Evolutionary conservation across 2,888 invertebrate species (phyloP).

Genomic region (Parnassius apollo): DNA sequence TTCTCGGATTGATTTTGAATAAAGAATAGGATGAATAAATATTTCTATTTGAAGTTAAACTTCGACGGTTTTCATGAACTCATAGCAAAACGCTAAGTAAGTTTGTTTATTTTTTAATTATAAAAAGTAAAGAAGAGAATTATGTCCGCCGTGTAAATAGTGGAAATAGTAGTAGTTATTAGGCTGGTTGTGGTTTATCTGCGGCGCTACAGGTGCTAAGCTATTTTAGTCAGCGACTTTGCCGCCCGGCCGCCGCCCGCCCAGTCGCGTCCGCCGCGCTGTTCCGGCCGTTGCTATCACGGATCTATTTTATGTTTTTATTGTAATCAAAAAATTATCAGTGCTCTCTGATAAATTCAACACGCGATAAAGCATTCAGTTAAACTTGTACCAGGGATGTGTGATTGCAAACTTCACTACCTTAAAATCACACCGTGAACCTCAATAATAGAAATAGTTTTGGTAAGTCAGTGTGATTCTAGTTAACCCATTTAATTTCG

Average conservation of each 20-base stretch:
- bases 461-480: constrained; percentile 12
- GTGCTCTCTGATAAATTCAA: constrained; percentile 8
- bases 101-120: no score
- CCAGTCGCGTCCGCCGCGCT: constrained; percentile 56
- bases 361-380: constrained; percentile 5
- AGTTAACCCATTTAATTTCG: no score
- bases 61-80: no score
- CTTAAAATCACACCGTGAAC: neutral
- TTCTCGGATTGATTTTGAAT: no score
- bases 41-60: no score
- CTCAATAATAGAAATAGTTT: neutral
- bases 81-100: no score
- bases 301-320: constrained; percentile 17
- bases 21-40: no score
- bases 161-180: constrained; percentile 64
- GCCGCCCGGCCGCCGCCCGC: constrained; percentile 58
- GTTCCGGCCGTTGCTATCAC: constrained; percentile 27
- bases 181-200: constrained; percentile 57
- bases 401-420: neutral
- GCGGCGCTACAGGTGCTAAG: constrained; percentile 70
- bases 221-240: constrained; percentile 65
- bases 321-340: constrained; percentile 16
- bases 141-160: constrained; percentile 56
- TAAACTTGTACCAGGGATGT: neutral
- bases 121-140: constrained; percentile 30